Evolutionary conservation across 2,797 vertebrate species (phyloP), one percentile per base, ranked within the genome.

Genomic region (Salarias fasciatus): DNA sequence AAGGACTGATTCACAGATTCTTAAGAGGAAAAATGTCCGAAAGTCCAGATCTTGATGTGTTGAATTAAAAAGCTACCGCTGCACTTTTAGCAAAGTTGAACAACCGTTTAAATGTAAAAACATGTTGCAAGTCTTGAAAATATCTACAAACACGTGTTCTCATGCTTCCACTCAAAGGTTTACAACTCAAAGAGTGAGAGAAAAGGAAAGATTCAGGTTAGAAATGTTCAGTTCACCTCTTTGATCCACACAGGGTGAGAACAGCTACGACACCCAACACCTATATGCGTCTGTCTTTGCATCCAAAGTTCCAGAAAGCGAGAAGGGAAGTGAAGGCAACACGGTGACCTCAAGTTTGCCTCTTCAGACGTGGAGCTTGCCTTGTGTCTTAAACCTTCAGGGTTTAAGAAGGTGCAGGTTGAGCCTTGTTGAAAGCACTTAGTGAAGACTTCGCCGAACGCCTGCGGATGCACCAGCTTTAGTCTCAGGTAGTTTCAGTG

Each of bases 141-240:
- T 84, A 86, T 80, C 62, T 84, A 83, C 76, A 90, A 81, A 80
- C 28, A 69, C 50, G 11, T 36, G 30, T 24, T 72, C 11, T 69
- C 60, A 79, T 72, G 66, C 63, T 57, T 18, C 18, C 18, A 3
- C 3, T 46, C 42, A 58, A 51, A 57, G 15, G 68, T 57, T 53
- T 48, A 55, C 59, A 63, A 62, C 52, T 61, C 48, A 31, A 53
- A 56, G 41, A 63, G 69, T 36, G 41, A 64, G 5, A 53, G 47
- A 24, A 74, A 59, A 71, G 65, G 58, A 71, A 69, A 51, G 52
- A 59, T 75, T 29, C 53, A 72, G 91, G 89, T 84, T 72, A 88
- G 91, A 92, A 63, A 65, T 45, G 46, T 52, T 66, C 2, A 0
- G 11, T 9, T 35, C 33, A 9, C 33, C 33, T 35, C 33, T 9